Percentiles rank a stretch among this genome's conserved stretches.
phyloP scores from a whole-genome alignment of 2,797 vertebrate genomes.

The Lycodopsis pacificus region DNA sequence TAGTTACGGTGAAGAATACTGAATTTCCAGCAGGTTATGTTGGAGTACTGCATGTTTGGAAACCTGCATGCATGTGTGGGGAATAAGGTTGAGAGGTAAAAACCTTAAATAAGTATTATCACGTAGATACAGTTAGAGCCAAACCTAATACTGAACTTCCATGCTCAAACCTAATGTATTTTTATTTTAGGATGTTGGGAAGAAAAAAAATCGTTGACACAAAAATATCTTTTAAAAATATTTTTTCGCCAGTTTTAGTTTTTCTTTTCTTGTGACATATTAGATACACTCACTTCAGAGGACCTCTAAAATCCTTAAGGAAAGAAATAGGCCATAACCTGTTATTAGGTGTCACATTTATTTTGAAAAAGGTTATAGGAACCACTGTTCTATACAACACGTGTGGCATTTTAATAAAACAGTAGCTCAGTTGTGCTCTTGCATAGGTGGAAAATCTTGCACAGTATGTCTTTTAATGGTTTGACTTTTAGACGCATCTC shows the following conservation, averaged over 20 bases:
- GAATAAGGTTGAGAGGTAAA: not conserved
- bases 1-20: not conserved
- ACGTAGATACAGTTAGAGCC: not conserved
- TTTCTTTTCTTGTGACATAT: too few species aligned
- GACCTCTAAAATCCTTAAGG: not conserved
- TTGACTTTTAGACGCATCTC: not conserved
- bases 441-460: not conserved
- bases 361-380: not conserved
- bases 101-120: not conserved
- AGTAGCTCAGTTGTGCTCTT: not conserved
- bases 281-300: too few species aligned
- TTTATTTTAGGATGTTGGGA: not conserved
- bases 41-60: not conserved
- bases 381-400: not conserved
- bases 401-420: not conserved
- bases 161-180: not conserved
- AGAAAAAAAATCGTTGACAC: not conserved
- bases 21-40: not conserved
- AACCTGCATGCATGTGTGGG: not conserved
- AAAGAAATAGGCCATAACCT: not conserved
- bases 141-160: not conserved
- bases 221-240: not conserved
- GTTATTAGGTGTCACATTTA: not conserved
- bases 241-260: not conserved
- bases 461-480: not conserved